Percentiles rank a stretch among this genome's conserved stretches.
Evolutionary conservation across 2,888 invertebrate genomes (phyloP).

Genomic region (Laothoe populi): DNA sequence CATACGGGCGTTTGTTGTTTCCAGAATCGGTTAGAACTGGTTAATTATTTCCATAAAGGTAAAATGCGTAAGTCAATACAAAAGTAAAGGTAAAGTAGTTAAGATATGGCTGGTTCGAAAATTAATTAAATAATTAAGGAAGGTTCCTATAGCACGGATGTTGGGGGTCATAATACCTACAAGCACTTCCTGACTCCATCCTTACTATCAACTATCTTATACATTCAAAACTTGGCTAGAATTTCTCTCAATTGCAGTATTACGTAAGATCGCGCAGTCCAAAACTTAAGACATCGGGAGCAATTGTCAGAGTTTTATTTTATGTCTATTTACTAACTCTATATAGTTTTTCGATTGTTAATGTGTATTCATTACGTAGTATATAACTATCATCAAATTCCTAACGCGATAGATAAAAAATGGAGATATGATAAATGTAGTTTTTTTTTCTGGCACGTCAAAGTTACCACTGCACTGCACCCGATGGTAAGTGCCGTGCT

Average conservation of each 20-base stretch:
- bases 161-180: not conserved
- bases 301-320: constrained; percentile 16
- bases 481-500: too few relatives aligned
- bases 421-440: too few relatives aligned
- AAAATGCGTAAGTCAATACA: too few relatives aligned
- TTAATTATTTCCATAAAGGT: too few relatives aligned
- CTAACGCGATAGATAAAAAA: not conserved
- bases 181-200: not conserved
- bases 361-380: not conserved
- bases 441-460: too few relatives aligned
- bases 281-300: constrained; percentile 19
- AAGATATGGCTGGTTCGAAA: too few relatives aligned
- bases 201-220: constrained; percentile 17
- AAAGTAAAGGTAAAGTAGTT: not conserved
- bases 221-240: constrained; percentile 24
- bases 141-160: not conserved
- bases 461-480: too few relatives aligned
- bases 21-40: too few relatives aligned
- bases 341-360: not conserved
- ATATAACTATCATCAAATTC: not conserved
- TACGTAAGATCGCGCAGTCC: constrained; percentile 19
- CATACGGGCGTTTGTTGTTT: too few relatives aligned
- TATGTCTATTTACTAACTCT: constrained; percentile 3
- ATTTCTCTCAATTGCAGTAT: constrained; percentile 19
- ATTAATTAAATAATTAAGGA: not conserved